These are phyloP conservation scores for Rhipidura dahli DNA, from an alignment of 2,113 vertebrate species.

Conservation along the genomic window DNA sequence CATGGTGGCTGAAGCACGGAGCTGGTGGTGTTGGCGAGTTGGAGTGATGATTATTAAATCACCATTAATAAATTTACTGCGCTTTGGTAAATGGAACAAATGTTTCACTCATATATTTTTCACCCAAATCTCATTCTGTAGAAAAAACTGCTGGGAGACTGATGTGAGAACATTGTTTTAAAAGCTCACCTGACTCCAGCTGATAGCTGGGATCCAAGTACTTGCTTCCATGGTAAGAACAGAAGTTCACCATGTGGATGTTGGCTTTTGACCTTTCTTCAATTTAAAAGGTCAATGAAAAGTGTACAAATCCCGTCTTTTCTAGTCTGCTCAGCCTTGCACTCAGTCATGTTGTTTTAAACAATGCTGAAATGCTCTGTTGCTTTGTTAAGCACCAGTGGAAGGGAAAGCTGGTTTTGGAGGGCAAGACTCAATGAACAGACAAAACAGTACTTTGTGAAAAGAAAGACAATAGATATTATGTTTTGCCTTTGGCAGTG, in stretches of 20 bases:
- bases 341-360: not conserved
- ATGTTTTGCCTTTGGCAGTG: not conserved
- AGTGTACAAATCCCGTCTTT: not conserved
- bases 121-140: not conserved
- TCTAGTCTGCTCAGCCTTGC: not conserved
- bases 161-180: not conserved
- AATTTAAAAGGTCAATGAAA: not conserved
- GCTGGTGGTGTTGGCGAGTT: not conserved
- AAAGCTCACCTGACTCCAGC: not conserved
- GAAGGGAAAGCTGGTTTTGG: not conserved
- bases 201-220: not conserved
- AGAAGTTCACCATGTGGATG: not conserved
- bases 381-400: not conserved
- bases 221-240: not conserved
- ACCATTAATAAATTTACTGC: not conserved
- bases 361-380: not conserved
- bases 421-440: not conserved
- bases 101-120: not conserved
- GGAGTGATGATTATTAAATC: not conserved
- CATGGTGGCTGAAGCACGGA: fast-evolving
- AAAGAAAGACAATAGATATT: not conserved
- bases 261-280: not conserved
- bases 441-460: not conserved
- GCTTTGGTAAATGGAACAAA: not conserved
- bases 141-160: not conserved